These are phyloP conservation scores for Tenebrio molitor DNA, from an alignment of 1,140 invertebrate species.

Conservation along the genomic window DNA sequence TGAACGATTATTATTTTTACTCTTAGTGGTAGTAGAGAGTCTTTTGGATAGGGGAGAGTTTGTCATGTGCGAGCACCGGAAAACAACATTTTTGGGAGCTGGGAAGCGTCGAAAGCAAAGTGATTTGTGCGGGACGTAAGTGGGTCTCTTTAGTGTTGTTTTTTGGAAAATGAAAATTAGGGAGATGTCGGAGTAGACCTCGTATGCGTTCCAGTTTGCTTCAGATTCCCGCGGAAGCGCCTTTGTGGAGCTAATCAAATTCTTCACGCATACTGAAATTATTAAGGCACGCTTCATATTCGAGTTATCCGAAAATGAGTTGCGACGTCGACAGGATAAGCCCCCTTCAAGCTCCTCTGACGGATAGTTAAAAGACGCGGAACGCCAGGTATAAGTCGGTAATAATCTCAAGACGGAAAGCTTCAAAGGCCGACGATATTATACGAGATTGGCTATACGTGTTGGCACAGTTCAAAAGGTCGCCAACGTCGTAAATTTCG, in stretches of 20 bases:
- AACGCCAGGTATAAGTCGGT: constrained; percentile 35
- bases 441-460: constrained; percentile 6
- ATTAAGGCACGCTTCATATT: constrained; percentile 39
- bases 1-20: too few species aligned
- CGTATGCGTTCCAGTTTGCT: too few species aligned
- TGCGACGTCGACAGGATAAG: constrained; percentile 28
- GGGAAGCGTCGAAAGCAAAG: too few species aligned
- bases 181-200: too few species aligned
- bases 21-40: too few species aligned
- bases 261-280: constrained; percentile 40
- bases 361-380: constrained; percentile 36
- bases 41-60: too few species aligned
- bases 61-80: too few species aligned
- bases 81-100: too few species aligned
- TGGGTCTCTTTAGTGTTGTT: too few species aligned
- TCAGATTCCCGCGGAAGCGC: too few species aligned
- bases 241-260: constrained; percentile 15
- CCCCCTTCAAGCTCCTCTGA: constrained; percentile 25
- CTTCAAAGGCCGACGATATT: constrained; percentile 31
- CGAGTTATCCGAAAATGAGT: constrained; percentile 37
- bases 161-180: too few species aligned
- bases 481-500: constrained; percentile 25
- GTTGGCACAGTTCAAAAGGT: constrained; percentile 22
- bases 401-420: constrained; percentile 27
- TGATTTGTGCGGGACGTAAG: too few species aligned